phyloP scores from a whole-genome alignment of 2,797 vertebrate genomes.

The Pseudochirops corinnae region DNA sequence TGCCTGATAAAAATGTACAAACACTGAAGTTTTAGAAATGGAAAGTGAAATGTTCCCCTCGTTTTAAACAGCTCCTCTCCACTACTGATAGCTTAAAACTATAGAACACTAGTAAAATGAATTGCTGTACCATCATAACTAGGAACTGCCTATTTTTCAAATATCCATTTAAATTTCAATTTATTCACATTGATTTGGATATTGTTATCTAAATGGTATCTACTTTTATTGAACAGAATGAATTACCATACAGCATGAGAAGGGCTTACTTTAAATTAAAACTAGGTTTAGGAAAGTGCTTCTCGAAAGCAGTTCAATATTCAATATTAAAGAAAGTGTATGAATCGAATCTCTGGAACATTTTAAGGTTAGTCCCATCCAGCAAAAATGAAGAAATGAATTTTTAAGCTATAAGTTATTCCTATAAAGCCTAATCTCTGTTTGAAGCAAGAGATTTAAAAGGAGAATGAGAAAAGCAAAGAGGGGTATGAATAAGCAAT shows the following conservation, averaged over 20 bases:
- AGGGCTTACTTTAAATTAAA: conserved; percentile 43
- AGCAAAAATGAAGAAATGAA: conserved; percentile 33
- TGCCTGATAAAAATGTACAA: conserved; percentile 43
- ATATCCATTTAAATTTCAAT: conserved; percentile 50
- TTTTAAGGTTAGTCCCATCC: conserved; percentile 52
- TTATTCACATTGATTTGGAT: conserved; percentile 41
- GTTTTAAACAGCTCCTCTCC: background rate
- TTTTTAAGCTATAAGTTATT: conserved; percentile 18
- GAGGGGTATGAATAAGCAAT: conserved; percentile 35
- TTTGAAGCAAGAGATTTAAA: conserved; percentile 59
- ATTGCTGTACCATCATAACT: background rate
- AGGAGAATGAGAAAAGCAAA: conserved; percentile 50
- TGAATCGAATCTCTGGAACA: conserved; percentile 23
- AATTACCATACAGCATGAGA: conserved; percentile 56
- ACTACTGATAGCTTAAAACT: conserved; percentile 5
- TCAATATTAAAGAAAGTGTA: conserved; percentile 29
- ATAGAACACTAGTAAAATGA: conserved; percentile 55
- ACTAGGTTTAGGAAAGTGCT: conserved; percentile 45
- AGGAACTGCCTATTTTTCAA: conserved; percentile 52
- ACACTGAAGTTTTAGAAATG: conserved; percentile 29
- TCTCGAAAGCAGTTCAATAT: conserved; percentile 25
- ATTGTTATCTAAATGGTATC: conserved; percentile 49
- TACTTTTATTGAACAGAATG: conserved; percentile 56
- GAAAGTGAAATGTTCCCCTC: conserved; percentile 1
- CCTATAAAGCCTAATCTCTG: conserved; percentile 56